Percentiles rank a stretch among this genome's conserved stretches.
Conservation (phyloP, 2,888 invertebrate genomes). For the Thysanoteuthis rhombus region DNA sequence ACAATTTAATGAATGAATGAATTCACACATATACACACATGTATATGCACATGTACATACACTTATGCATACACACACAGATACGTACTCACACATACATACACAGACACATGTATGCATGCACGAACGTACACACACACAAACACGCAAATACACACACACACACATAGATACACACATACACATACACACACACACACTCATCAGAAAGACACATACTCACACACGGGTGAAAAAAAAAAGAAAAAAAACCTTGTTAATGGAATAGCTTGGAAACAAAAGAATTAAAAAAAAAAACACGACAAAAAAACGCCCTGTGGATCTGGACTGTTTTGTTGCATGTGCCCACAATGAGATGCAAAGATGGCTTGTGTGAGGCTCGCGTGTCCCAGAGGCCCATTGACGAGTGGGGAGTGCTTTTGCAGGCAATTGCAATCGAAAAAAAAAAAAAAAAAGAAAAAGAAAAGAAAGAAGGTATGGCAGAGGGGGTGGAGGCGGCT, state of each 20-base stretch:
- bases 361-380: neutral
- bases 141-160: neutral
- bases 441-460: neutral
- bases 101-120: no score
- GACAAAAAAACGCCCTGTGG: no score
- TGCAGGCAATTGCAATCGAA: neutral
- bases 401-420: neutral
- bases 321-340: neutral
- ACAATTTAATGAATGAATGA: no score
- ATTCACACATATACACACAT: neutral
- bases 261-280: no score
- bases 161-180: neutral
- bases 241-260: no score
- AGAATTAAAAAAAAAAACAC: no score
- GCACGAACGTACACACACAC: no score
- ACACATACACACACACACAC: neutral
- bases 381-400: neutral
- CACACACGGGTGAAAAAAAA: neutral
- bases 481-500: neutral
- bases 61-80: no score
- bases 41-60: neutral
- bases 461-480: neutral
- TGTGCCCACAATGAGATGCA: neutral
- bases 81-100: no score
- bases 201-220: neutral